Evolutionary conservation across 2,888 invertebrate species (phyloP), one percentile per base, ranked within the genome.

Genomic region (Coremacera marginata): DNA sequence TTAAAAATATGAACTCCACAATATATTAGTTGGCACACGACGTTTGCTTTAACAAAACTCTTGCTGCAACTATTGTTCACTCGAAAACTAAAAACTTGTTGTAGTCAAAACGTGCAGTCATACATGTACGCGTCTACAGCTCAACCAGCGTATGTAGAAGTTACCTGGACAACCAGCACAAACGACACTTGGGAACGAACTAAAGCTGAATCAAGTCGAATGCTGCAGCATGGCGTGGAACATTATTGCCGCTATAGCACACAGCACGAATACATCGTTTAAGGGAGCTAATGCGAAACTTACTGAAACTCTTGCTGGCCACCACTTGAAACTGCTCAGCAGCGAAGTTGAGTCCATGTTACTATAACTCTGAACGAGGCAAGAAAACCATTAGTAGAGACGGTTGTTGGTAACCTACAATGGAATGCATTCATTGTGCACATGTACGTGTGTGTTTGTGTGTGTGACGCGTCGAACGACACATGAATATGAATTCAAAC

Each of bases 131-230:
- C 8, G n/a, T 19, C n/a, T 9, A 55, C 34, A 31, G 25, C 62
- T 22, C 3, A 68, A 11, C 25, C 14, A 68, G 11, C 27, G 49
- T 5, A 16, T 16, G 27, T 9, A 22, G 49, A 44, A 31, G 16
- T 34, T 27, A 25, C 19, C 16, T 44, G 22, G 44, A 67, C 68
- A 60, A 71, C 71, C 71, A 60, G 60, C 60, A 60, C 60, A 25
- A 60, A 8, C 60, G 25, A 71, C 71, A 57, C 22, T 25, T 60
- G 60, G 44, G 60, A 71, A 37, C 60, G 57, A 60, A 71, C 71
- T 71, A n/a, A 71, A 71, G 22, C 44, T 55, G 60, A 55, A 57
- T 51, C 25, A 68, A 68, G 27, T 68, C 27, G 68, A 68, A 51
- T 27, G 14, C 49, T 49, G 34, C 14, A 34, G 44, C 31, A 14